Conservation (phyloP, 2,888 invertebrate genomes). For the Fragum sueziense region DNA sequence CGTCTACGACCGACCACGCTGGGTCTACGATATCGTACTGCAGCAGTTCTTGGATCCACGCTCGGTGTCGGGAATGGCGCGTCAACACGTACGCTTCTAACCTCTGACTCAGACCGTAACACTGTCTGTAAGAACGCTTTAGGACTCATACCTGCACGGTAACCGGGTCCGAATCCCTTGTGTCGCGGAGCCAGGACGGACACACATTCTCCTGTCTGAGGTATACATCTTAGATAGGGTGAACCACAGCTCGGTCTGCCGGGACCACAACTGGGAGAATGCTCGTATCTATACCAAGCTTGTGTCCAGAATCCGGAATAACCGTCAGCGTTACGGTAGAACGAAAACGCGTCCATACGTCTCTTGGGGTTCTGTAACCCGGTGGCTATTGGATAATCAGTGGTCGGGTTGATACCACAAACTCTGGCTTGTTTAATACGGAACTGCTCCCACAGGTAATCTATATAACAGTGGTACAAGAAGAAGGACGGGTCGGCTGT, state of each 20-base stretch:
- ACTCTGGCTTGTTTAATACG: slow-evolving; percentile 55
- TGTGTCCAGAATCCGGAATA: slow-evolving; percentile 51
- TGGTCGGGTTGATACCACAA: slow-evolving; percentile 59
- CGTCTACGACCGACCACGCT: neutral
- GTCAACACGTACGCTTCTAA: neutral
- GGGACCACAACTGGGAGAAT: slow-evolving; percentile 51
- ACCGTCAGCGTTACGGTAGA: slow-evolving; percentile 55
- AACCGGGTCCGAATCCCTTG: neutral
- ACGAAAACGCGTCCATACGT: slow-evolving; percentile 52
- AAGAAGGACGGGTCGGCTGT: slow-evolving; percentile 74
- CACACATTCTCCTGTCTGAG: slow-evolving; percentile 27
- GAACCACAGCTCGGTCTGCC: slow-evolving; percentile 56
- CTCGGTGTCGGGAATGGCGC: neutral
- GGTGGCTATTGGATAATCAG: slow-evolving; percentile 55
- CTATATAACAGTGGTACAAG: slow-evolving; percentile 72
- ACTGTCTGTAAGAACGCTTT: neutral
- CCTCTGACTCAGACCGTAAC: neutral
- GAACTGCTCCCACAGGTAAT: slow-evolving; percentile 73
- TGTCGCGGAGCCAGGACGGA: slow-evolving; percentile 2
- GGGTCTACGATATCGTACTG: neutral
- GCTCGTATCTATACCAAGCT: slow-evolving; percentile 55
- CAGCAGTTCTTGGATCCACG: neutral
- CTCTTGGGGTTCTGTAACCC: slow-evolving; percentile 44
- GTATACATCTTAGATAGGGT: slow-evolving; percentile 51
- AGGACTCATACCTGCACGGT: neutral